Base-by-base conservation (phyloP, 2,113 vertebrate species). In the Rhabdornis inornatus region DNA sequence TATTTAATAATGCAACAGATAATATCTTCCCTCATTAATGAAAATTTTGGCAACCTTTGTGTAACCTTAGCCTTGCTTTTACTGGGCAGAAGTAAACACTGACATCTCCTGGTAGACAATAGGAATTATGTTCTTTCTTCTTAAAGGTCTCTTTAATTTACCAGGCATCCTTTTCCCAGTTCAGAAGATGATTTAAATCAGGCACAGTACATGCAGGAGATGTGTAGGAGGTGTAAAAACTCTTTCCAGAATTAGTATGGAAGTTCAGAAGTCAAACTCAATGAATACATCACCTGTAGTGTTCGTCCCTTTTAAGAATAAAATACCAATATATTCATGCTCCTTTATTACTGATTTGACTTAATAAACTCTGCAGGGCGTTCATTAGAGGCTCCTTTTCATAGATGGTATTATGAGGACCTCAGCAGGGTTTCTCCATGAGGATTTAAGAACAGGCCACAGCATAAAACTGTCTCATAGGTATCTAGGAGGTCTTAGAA, bases 71-170 rank as follows among this genome's bases (percentile, higher is more conserved):
- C 8, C 4, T 89, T 89, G 59, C 83, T 97, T 85, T 95, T 20
- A 27, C 53, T 83, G 91, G 92, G 90, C 82, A 86, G 87, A 92
- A 95, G 97, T 65, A 79, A 96, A 97, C 84, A 93, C 77, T 96
- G 97, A 97, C 97, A 96, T 88, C 96, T 97, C 94, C 96, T 97
- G 96, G 97, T 59, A 92, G 89, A 77, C 0, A 22, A 90, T 68
- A 94, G 89, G 71, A 94, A 87, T 42, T 0, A 57, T 25, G 44
- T 14, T 22, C 75, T 94, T 85, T 92, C 57, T 60, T 27, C 45
- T 83, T 45, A 20, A 70, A 55, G 60, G 24, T 39, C 44, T 65
- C 28, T 57, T 57, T 40, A 64, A 37, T 30, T 60, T 33, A 52
- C 45, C 53, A 17, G n/a, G 16, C 28, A 37, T 63, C 33, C 39